These are phyloP conservation scores for Xenotilapia longispinis DNA, from an alignment of 2,113 vertebrate genomes.

Conservation along the genomic window DNA sequence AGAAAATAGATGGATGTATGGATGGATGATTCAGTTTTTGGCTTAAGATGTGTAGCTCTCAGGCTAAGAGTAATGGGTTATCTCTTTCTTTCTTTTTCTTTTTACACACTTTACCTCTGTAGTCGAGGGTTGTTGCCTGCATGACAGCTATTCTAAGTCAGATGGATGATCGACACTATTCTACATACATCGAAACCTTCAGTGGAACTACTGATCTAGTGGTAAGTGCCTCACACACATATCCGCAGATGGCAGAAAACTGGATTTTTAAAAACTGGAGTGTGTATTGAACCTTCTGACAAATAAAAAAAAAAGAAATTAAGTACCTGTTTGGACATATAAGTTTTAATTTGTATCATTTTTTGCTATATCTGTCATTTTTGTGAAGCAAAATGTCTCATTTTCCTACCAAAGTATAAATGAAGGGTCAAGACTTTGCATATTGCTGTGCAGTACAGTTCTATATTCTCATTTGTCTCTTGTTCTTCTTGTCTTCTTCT, in stretches of 20 bases:
- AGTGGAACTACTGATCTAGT: conserved; percentile 82
- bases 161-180: conserved; percentile 91
- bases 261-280: not conserved
- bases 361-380: not conserved
- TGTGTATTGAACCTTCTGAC: not conserved
- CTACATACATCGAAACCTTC: conserved; percentile 90
- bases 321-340: not conserved
- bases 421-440: not conserved
- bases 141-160: conserved; percentile 96
- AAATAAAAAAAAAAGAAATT: not conserved
- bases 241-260: not conserved
- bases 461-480: not conserved
- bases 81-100: not conserved
- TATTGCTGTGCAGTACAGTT: not conserved
- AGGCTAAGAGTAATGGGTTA: not conserved
- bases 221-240: conserved; percentile 70
- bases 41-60: not conserved
- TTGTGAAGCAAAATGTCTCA: not conserved
- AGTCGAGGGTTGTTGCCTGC: conserved; percentile 95
- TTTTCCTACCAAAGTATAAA: not conserved
- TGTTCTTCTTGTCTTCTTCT: not conserved
- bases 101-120: not conserved
- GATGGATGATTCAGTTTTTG: not conserved
- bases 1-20: not conserved
- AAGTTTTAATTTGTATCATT: not conserved